Conservation (phyloP, 2,888 invertebrate genomes). For the Lithosia quadra region DNA sequence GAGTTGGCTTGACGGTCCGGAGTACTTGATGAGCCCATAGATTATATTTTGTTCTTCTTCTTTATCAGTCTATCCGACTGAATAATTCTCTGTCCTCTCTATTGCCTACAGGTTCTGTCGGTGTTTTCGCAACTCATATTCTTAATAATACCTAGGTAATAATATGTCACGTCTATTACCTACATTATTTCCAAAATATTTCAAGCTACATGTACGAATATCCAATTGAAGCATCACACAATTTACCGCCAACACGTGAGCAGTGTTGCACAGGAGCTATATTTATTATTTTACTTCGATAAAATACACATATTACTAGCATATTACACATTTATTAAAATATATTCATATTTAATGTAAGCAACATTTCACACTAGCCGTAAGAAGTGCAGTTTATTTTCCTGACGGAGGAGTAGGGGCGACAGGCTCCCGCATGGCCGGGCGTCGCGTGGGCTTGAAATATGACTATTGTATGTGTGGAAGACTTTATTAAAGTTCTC, state of each 20-base stretch:
- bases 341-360: conserved; percentile 57
- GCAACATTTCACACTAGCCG: conserved; percentile 64
- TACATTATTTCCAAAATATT: not conserved
- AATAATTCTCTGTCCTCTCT: no score
- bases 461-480: conserved; percentile 60
- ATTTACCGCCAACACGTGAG: not conserved
- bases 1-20: not conserved
- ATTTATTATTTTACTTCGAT: conserved; percentile 35
- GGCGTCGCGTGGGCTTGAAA: conserved; percentile 68
- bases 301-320: conserved; percentile 49
- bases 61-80: no score
- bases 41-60: no score
- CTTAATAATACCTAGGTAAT: not conserved
- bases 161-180: not conserved
- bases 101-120: not conserved
- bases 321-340: conserved; percentile 50
- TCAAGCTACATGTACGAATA: not conserved
- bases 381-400: conserved; percentile 73
- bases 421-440: conserved; percentile 49
- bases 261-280: conserved; percentile 18
- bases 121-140: not conserved
- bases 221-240: conserved; percentile 4
- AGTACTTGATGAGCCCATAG: not conserved
- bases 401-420: conserved; percentile 60
- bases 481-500: conserved; percentile 79